Base-by-base conservation (phyloP, 2,797 vertebrate species). In the Chiropotes sagulatus region DNA sequence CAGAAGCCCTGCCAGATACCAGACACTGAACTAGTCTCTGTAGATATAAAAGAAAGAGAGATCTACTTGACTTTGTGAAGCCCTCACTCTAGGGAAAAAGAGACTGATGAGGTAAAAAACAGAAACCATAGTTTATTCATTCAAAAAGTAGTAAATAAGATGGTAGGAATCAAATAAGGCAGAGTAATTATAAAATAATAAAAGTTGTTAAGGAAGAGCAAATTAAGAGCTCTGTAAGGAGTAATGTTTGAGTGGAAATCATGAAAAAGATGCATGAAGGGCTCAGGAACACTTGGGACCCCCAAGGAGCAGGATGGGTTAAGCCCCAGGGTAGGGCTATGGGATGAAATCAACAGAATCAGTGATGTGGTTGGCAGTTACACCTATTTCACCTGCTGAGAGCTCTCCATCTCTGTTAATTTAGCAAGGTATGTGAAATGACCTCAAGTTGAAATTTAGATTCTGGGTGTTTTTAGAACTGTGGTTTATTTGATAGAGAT, bases 281-380 rank as follows among this genome's bases (percentile, higher is more conserved):
- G 3, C 5, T 48, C 20, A 15, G 24, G 4, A 70, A 70, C 8
- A n/a, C 33, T 1, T 7, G 28, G 7, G 19, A 26, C n/a, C 7
- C 20, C 11, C 3, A 7, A 78, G 58, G 6, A 64, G 33, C 1
- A 48, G 22, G 6, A 19, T 1, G 36, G 39, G 13, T 52, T 33
- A n/a, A 76, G 7, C 6, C 12, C 24, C 83, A 36, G 7, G 64
- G 17, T 19, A 50, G 12, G 28, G 36, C 33, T 13, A n/a, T 0
- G 4, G 57, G 36, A 12, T 2, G n/a, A 22, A 28, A 52, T 6
- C 13, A 46, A 12, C 1, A 41, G 10, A 50, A 19, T 33, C 73
- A 64, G 30, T 17, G 52, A 75, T 48, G 0, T 1, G 2, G 12
- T 3, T 7, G 6, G 33, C 11, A 15, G 20, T 33, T 7, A 8